Base-by-base conservation (phyloP, 2,113 vertebrate genomes). In the Embiotoca jacksoni region DNA sequence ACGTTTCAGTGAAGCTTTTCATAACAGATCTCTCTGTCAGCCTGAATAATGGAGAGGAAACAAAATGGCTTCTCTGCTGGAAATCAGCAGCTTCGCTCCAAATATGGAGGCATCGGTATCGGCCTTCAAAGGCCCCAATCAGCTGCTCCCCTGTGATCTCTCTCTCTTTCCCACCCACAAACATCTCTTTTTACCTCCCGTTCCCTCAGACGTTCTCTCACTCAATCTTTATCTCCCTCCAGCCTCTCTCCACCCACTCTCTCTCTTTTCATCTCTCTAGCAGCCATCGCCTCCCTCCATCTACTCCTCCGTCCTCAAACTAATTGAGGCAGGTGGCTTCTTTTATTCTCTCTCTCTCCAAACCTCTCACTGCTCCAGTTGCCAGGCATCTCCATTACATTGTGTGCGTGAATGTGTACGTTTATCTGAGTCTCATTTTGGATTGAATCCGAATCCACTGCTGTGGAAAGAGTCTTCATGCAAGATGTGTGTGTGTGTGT, bases 271-370 rank as follows among this genome's bases (percentile, higher is more conserved):
- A 81, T 81, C 67, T 71, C 65, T 75, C 57, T 70, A 37, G 15
- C 75, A 82, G 56, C 84, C 81, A 73, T 63, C 49, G 77, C 80
- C 60, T 85, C 53, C 55, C 44, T 78, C 60, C 31, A 81, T 71
- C 72, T 65, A 72, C 71, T 76, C 73, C 72, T 62, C 72, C 31
- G 16, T 83, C 85, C 76, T 83, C 85, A 83, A 71, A 82, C 79
- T 92, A 92, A 90, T 84, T 84, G 86, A 89, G 78, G 87, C 90
- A 90, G 87, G 90, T 92, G 91, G 82, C 78, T 86, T 87, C 78
- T 78, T 87, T 91, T 89, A 84, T 88, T n/a, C n/a, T 91, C 59
- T 55, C 81, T 74, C 82, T 85, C 84, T 82, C 67, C 75, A 84
- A 85, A 81, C 75, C 79, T 80, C 84, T 82, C 78, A 82, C 65